phyloP scores from a whole-genome alignment of 2,113 vertebrate species.

The Rhynchopsitta pachyrhyncha region DNA sequence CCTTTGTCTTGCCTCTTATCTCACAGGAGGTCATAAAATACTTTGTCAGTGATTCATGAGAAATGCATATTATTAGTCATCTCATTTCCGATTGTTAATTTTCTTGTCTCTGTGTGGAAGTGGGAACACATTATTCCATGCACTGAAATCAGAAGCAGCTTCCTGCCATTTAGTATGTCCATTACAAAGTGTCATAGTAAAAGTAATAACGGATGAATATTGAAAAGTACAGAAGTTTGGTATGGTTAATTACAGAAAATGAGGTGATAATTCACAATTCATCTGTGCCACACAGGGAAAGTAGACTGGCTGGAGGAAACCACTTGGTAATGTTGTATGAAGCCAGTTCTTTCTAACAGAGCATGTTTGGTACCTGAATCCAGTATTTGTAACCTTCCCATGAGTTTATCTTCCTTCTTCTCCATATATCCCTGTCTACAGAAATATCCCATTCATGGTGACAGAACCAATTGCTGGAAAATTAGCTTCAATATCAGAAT shows the following conservation, averaged over 20 bases:
- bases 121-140: not conserved
- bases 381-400: not conserved
- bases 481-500: not conserved
- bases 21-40: slow-evolving; percentile 53
- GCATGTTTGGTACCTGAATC: not conserved
- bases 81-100: slow-evolving; percentile 55
- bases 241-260: not conserved
- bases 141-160: not conserved
- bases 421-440: not conserved
- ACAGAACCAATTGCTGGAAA: rapidly evolving
- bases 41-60: slow-evolving; percentile 62
- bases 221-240: not conserved
- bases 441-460: not conserved
- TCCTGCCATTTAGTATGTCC: slow-evolving; percentile 23
- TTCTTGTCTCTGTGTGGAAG: not conserved
- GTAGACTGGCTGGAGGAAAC: not conserved
- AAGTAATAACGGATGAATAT: slow-evolving; percentile 27
- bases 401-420: not conserved
- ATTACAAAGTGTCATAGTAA: not conserved
- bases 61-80: not conserved
- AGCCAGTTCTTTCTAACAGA: not conserved
- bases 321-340: not conserved
- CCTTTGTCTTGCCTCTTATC: slow-evolving; percentile 8
- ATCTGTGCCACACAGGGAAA: not conserved
- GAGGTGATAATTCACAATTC: not conserved